phyloP scores from a whole-genome alignment of 2,888 invertebrate species.

The Patella pellucida region DNA sequence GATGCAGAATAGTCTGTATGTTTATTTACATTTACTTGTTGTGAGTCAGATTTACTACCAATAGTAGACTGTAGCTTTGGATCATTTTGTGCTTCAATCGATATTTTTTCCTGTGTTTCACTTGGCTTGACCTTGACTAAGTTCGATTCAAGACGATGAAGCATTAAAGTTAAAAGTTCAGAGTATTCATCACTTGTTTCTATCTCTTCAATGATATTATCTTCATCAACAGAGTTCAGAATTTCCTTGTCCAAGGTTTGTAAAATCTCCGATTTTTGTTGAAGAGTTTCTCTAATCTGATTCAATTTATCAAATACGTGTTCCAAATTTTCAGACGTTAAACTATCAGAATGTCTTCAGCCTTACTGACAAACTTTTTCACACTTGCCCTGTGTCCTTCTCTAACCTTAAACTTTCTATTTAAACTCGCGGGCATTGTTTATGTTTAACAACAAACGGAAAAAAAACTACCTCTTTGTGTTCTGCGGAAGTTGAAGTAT shows the following conservation, averaged over 20 bases:
- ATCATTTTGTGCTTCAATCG: too few species aligned
- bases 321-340: neutral
- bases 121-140: neutral
- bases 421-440: neutral
- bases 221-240: neutral
- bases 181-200: neutral
- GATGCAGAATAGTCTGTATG: too few species aligned
- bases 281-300: neutral
- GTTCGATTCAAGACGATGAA: neutral
- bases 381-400: constrained; percentile 2
- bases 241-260: neutral
- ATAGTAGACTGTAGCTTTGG: too few species aligned
- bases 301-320: neutral
- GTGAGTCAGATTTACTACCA: too few species aligned
- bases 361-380: neutral
- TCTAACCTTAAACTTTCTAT: neutral
- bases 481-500: too few species aligned
- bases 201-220: neutral
- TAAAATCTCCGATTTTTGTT: constrained; percentile 2
- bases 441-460: too few species aligned
- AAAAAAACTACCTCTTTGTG: too few species aligned
- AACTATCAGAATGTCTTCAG: neutral
- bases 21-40: too few species aligned
- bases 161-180: neutral
- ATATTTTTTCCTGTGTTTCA: neutral